phyloP scores from a whole-genome alignment of 1,140 invertebrate species.

The Drosophila nannoptera region DNA sequence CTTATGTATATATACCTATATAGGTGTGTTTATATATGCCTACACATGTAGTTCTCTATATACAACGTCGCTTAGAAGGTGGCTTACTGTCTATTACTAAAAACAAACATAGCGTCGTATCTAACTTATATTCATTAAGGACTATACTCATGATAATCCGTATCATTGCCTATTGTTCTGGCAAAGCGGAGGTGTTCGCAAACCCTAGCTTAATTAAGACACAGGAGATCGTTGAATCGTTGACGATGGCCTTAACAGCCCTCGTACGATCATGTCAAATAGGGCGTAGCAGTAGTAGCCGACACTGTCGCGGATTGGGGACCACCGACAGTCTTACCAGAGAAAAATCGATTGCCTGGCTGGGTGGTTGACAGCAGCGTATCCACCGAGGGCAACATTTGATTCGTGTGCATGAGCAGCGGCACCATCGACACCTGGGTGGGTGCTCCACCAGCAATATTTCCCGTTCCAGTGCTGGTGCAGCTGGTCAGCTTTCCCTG shows the following conservation, averaged over 20 bases:
- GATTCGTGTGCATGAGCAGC: slow-evolving; percentile 64
- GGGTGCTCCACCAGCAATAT: slow-evolving; percentile 20
- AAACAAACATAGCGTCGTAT: slow-evolving; percentile 68
- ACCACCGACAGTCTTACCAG: slow-evolving; percentile 46
- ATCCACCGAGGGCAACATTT: slow-evolving; percentile 73
- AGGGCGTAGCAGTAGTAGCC: slow-evolving; percentile 32
- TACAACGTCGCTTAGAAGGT: slow-evolving; percentile 55
- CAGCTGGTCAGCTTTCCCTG: slow-evolving; percentile 56
- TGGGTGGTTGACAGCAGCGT: slow-evolving; percentile 69
- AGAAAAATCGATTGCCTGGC: slow-evolving; percentile 64
- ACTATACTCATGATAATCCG: slow-evolving; percentile 51
- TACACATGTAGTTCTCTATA: slow-evolving; percentile 29
- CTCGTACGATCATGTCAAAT: slow-evolving; percentile 67
- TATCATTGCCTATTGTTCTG: slow-evolving; percentile 49
- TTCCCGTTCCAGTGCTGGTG: slow-evolving; percentile 28
- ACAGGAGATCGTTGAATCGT: slow-evolving; percentile 73
- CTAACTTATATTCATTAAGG: slow-evolving; percentile 48
- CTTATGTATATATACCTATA: slow-evolving; percentile 21
- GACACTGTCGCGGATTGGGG: slow-evolving; percentile 14
- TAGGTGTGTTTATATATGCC: slow-evolving; percentile 35
- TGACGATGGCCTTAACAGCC: slow-evolving; percentile 45
- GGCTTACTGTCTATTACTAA: slow-evolving; percentile 58
- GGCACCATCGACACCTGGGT: slow-evolving; percentile 63
- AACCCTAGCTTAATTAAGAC: slow-evolving; percentile 73
- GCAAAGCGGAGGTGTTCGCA: slow-evolving; percentile 49